Evolutionary conservation across 2,113 vertebrate species (phyloP).

Genomic region (Phaetusa simplex): DNA sequence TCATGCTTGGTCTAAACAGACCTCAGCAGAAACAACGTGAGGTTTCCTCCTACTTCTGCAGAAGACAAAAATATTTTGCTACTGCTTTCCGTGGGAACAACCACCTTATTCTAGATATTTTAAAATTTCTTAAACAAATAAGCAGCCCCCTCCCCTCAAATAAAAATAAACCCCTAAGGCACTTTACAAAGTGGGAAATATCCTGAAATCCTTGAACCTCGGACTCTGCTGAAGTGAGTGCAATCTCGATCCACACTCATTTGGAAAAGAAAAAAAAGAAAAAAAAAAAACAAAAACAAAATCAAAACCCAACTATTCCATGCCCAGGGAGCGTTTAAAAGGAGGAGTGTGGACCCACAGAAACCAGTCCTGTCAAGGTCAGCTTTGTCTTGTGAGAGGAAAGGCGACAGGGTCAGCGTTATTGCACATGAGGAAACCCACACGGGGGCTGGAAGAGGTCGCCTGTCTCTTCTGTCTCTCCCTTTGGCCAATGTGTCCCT

Average conservation of each 20-base stretch:
- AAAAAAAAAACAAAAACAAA: not conserved
- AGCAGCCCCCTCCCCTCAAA: not conserved
- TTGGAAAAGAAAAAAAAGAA: not conserved
- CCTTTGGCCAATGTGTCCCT: not conserved
- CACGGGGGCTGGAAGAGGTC: not conserved
- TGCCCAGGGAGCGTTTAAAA: slow-evolving; percentile 17
- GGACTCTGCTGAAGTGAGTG: slow-evolving; percentile 19
- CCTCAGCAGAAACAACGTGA: not conserved
- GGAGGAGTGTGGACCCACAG: not conserved
- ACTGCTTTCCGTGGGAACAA: not conserved
- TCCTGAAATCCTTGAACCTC: slow-evolving; percentile 42
- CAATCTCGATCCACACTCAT: slow-evolving; percentile 1
- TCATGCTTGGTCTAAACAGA: not conserved
- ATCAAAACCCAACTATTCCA: not conserved
- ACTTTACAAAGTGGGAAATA: slow-evolving; percentile 20
- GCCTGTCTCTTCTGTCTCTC: not conserved
- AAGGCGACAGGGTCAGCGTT: not conserved
- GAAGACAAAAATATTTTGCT: not conserved
- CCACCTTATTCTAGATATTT: not conserved
- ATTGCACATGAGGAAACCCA: not conserved
- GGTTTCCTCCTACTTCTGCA: not conserved
- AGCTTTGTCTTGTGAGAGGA: slow-evolving; percentile 27
- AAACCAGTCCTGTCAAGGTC: slow-evolving; percentile 42
- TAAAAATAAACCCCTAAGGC: not conserved
- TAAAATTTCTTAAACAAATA: not conserved